phyloP scores from a whole-genome alignment of 2,888 invertebrate genomes.

The Eilema sororculum region DNA sequence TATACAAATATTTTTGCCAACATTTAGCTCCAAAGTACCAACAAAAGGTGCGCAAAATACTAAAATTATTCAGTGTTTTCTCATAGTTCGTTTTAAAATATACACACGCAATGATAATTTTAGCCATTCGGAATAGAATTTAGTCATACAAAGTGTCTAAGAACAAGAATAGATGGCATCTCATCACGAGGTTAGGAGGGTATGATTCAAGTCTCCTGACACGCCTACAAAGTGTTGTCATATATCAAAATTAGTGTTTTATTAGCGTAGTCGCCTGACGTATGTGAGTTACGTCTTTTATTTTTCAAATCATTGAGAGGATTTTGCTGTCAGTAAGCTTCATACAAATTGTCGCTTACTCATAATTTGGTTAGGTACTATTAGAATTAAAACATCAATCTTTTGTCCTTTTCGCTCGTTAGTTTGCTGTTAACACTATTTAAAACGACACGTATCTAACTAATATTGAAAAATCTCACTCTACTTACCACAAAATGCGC shows the following conservation, averaged over 20 bases:
- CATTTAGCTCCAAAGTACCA: background rate
- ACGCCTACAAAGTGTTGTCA: background rate
- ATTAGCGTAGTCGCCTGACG: background rate
- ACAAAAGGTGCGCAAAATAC: background rate
- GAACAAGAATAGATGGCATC: background rate
- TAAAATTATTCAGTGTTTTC: background rate
- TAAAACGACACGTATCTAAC: too few species aligned
- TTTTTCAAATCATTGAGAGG: background rate
- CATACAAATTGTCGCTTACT: too few species aligned
- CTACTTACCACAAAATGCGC: too few species aligned
- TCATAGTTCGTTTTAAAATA: background rate
- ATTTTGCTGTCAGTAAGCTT: background rate
- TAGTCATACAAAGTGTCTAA: background rate
- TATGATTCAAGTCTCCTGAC: background rate
- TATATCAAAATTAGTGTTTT: background rate
- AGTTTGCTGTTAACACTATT: too few species aligned
- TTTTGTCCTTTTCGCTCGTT: too few species aligned
- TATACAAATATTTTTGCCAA: too few species aligned
- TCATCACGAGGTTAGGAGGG: background rate
- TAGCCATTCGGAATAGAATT: background rate
- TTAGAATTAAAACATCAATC: too few species aligned
- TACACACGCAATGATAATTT: background rate
- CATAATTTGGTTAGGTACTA: too few species aligned
- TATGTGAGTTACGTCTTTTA: background rate
- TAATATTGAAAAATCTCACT: too few species aligned